Percentiles rank a stretch among this genome's conserved stretches.
Conservation (phyloP, 2,797 vertebrate species). For the Periparus ater region DNA sequence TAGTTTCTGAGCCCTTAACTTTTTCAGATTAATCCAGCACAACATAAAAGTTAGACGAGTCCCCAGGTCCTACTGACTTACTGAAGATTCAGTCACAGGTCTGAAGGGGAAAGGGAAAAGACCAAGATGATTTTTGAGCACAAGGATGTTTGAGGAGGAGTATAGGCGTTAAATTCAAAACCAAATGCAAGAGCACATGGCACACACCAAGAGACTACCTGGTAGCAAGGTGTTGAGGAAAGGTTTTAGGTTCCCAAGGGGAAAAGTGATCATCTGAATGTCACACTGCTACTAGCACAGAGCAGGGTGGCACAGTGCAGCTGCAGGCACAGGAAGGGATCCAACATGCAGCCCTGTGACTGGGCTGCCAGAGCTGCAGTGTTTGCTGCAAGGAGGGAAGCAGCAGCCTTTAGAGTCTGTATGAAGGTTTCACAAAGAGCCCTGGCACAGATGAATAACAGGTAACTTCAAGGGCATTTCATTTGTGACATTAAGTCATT, state of each 20-base stretch:
- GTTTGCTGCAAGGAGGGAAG: neutral
- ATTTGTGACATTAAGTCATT: constrained; percentile 6
- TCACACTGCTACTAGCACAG: neutral
- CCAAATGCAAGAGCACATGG: neutral
- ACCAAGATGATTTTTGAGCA: neutral
- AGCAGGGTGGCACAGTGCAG: neutral
- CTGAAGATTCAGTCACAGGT: neutral
- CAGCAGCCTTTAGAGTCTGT: neutral
- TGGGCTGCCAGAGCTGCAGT: neutral
- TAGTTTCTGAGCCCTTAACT: neutral
- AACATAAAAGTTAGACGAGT: neutral
- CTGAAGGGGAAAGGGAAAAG: neutral
- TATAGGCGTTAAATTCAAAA: neutral
- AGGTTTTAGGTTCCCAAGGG: neutral
- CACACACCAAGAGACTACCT: neutral
- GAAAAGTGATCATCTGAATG: neutral
- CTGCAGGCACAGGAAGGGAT: neutral
- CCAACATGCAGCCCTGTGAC: rapidly evolving
- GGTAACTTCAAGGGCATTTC: neutral
- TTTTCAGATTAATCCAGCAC: neutral
- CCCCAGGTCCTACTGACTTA: neutral
- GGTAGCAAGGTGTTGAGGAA: neutral
- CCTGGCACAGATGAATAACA: neutral
- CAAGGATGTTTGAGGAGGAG: neutral
- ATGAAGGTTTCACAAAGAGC: neutral